Evolutionary conservation across 1,140 invertebrate species (phyloP).

Genomic region (Sesamia nonagrioides): DNA sequence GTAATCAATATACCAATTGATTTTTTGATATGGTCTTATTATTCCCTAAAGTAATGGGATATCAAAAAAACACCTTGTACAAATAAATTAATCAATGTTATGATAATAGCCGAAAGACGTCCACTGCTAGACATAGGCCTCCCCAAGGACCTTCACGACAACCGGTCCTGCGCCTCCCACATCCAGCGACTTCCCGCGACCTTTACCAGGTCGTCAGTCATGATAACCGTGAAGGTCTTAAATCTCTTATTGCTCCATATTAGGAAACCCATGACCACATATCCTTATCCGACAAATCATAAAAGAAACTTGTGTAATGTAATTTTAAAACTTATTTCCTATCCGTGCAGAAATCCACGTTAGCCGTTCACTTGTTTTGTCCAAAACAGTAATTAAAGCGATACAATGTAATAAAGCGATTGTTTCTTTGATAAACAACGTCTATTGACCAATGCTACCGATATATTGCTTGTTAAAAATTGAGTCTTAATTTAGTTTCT

Average conservation of each 20-base stretch:
- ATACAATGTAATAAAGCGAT: conserved; percentile 13
- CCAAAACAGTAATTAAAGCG: background rate
- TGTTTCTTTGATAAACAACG: background rate
- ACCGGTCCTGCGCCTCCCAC: too few species aligned
- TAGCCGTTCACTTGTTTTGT: background rate
- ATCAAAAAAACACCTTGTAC: too few species aligned
- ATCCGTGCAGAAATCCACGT: background rate
- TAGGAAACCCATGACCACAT: conserved; percentile 3
- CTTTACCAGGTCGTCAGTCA: too few species aligned
- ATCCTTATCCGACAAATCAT: background rate
- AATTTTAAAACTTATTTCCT: background rate
- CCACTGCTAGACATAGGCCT: too few species aligned
- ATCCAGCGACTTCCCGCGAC: too few species aligned
- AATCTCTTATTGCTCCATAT: background rate
- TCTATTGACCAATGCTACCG: background rate
- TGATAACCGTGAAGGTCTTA: too few species aligned
- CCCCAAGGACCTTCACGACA: too few species aligned
- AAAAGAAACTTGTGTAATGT: background rate
- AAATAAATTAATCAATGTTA: too few species aligned
- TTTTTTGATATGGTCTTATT: too few species aligned
- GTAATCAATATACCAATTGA: too few species aligned
- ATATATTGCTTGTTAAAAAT: background rate
- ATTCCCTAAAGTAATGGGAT: too few species aligned
- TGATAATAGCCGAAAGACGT: too few species aligned
- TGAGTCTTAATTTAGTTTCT: background rate